Percentiles rank a stretch among this genome's conserved stretches.
phyloP scores from a whole-genome alignment of 2,888 invertebrate species.

The Apotomis betuletana region DNA sequence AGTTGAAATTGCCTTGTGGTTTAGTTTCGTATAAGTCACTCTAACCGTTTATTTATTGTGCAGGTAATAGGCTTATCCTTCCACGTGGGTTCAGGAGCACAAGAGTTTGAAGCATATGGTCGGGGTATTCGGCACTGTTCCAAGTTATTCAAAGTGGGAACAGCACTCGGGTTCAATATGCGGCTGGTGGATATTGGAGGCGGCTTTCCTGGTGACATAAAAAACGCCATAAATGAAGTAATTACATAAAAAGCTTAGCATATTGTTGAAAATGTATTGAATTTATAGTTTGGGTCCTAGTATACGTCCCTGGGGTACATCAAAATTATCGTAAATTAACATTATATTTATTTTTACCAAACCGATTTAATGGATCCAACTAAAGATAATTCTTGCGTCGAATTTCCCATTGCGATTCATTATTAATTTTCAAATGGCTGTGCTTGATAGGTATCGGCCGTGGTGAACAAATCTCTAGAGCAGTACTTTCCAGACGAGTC shows the following conservation, averaged over 20 bases:
- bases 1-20: too few species aligned
- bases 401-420: too few species aligned
- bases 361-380: too few species aligned
- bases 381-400: too few species aligned
- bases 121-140: slow-evolving; percentile 90
- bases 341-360: too few species aligned
- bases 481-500: slow-evolving; percentile 88
- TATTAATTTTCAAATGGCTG: not conserved
- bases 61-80: slow-evolving; percentile 91
- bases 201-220: slow-evolving; percentile 92
- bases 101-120: slow-evolving; percentile 91
- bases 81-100: slow-evolving; percentile 97
- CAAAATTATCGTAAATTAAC: too few species aligned
- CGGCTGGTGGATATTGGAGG: slow-evolving; percentile 95
- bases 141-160: slow-evolving; percentile 89
- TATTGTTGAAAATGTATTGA: too few species aligned
- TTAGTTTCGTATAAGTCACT: too few species aligned
- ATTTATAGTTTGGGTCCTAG: too few species aligned
- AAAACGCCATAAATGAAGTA: slow-evolving; percentile 85
- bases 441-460: slow-evolving; percentile 86
- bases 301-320: too few species aligned
- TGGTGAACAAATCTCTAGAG: slow-evolving; percentile 91
- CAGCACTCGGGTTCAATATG: slow-evolving; percentile 89
- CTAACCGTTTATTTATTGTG: too few species aligned
- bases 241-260: not conserved